Conservation (phyloP, 2,888 invertebrate genomes). For the Pseudococcus jackbeardsleyi region DNA sequence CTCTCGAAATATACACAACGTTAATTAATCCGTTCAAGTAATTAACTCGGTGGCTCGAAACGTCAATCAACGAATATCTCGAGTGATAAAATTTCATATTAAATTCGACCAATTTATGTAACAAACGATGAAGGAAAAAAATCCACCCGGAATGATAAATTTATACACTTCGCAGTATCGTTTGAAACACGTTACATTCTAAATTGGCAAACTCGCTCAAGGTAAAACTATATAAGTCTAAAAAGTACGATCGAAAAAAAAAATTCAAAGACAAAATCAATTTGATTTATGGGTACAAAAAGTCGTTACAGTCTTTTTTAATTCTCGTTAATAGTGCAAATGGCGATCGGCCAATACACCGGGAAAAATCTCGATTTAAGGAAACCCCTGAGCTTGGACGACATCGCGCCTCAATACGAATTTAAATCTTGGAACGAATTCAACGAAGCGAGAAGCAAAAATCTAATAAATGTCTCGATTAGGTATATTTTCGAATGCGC, state of each 20-base stretch:
- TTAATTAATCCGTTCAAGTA: too few species aligned
- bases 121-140: not conserved
- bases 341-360: conserved; percentile 7
- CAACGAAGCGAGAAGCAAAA: conserved; percentile 14
- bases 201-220: conserved; percentile 16
- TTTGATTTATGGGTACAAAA: not conserved
- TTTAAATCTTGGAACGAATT: conserved; percentile 44
- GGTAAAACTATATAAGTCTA: not conserved
- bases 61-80: too few species aligned
- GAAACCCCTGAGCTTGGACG: not conserved
- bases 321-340: conserved; percentile 38
- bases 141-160: not conserved
- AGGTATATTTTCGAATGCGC: not conserved
- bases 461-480: conserved; percentile 23
- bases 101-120: too few species aligned
- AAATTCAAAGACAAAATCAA: not conserved
- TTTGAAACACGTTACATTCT: not conserved
- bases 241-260: not conserved
- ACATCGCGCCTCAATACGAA: conserved; percentile 7
- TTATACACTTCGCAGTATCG: not conserved
- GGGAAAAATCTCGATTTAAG: conserved; percentile 9
- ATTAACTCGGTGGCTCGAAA: too few species aligned
- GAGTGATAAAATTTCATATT: too few species aligned
- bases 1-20: too few species aligned
- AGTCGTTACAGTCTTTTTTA: conserved; percentile 4